These are phyloP conservation scores for Caenorhabditis imperialis DNA, from an alignment of 2,888 invertebrate genomes.

Conservation along the genomic window DNA sequence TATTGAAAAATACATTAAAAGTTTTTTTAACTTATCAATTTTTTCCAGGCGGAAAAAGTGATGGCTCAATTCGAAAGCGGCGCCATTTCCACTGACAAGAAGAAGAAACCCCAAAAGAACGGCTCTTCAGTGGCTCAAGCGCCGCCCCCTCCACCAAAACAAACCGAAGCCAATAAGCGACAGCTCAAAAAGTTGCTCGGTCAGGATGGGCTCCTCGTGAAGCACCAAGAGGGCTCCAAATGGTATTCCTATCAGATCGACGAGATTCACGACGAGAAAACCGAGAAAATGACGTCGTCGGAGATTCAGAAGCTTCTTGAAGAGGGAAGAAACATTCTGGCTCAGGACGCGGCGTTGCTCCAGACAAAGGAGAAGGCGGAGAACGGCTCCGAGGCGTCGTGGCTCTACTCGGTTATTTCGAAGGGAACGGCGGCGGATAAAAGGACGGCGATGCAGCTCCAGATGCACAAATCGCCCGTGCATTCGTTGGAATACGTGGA, in stretches of 20 bases:
- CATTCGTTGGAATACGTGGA: constrained; percentile 85
- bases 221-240: constrained; percentile 65
- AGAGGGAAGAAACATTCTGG: constrained; percentile 55
- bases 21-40: neutral
- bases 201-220: constrained; percentile 55
- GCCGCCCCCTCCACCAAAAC: neutral
- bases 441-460: constrained; percentile 87
- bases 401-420: constrained; percentile 86
- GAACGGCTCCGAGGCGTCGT: constrained; percentile 79
- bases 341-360: constrained; percentile 61
- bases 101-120: constrained; percentile 10
- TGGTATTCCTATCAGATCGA: constrained; percentile 70
- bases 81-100: constrained; percentile 15
- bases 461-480: constrained; percentile 79
- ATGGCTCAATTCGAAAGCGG: constrained; percentile 44
- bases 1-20: constrained; percentile 8
- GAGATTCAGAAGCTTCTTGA: constrained; percentile 54
- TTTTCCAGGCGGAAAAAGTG: constrained; percentile 18
- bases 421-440: constrained; percentile 90
- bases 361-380: constrained; percentile 46
- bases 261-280: constrained; percentile 53
- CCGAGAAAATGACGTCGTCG: constrained; percentile 34
- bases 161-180: constrained; percentile 31
- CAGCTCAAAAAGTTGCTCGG: constrained; percentile 43
- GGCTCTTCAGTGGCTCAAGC: neutral